Evolutionary conservation across 2,797 vertebrate species (phyloP).

Genomic region (Intellagama lesueurii): DNA sequence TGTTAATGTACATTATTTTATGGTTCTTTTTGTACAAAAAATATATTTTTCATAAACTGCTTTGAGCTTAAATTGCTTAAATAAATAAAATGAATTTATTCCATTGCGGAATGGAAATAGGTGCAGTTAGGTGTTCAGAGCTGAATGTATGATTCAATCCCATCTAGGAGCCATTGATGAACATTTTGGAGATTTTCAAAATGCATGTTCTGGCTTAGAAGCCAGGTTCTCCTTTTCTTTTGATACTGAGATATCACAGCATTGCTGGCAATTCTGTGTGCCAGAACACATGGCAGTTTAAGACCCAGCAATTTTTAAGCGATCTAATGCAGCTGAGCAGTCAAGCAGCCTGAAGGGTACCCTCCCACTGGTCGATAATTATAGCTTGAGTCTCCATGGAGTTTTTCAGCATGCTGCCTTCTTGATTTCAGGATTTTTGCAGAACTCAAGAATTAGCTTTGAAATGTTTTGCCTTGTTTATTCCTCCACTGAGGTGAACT

Average conservation of each 20-base stretch:
- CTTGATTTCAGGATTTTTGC: constrained; percentile 62
- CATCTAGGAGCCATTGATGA: background rate
- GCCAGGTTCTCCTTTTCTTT: constrained; percentile 45
- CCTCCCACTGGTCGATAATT: constrained; percentile 47
- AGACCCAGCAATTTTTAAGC: constrained; percentile 50
- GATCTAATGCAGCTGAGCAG: constrained; percentile 57
- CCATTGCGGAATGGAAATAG: background rate
- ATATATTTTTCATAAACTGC: background rate
- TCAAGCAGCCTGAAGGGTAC: constrained; percentile 59
- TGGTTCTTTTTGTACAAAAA: background rate
- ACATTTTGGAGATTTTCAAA: constrained; percentile 16
- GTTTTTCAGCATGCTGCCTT: constrained; percentile 34
- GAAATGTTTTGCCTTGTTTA: constrained; percentile 53
- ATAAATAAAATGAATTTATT: background rate
- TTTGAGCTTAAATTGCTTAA: background rate
- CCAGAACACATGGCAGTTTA: constrained; percentile 50
- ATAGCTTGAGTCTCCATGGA: constrained; percentile 50
- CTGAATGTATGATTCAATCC: background rate
- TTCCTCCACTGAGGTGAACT: constrained; percentile 25
- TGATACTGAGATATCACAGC: constrained; percentile 1
- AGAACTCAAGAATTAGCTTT: constrained; percentile 53
- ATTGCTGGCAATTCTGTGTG: constrained; percentile 61
- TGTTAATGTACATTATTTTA: background rate
- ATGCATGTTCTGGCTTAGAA: constrained; percentile 35
- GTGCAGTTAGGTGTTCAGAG: background rate